Conservation (phyloP, 2,888 invertebrate genomes). For the Opisthograptis luteolata region DNA sequence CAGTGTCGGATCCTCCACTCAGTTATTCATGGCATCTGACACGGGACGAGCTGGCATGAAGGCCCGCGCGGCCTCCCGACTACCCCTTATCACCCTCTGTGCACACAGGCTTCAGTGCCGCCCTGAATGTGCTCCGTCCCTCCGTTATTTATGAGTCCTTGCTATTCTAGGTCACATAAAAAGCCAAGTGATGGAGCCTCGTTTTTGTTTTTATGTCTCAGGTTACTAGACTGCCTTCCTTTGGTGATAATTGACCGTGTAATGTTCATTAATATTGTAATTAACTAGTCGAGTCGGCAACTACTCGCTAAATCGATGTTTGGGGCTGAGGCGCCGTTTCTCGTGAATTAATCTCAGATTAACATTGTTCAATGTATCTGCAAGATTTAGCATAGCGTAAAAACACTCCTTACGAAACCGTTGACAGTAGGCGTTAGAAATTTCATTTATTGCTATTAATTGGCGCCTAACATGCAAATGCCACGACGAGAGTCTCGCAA, state of each 20-base stretch:
- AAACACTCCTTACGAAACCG: slow-evolving; percentile 8
- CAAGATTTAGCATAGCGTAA: background rate
- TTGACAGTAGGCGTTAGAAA: slow-evolving; percentile 16
- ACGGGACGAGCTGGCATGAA: slow-evolving; percentile 36
- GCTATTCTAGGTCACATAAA: slow-evolving; percentile 40
- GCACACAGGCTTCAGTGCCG: slow-evolving; percentile 62
- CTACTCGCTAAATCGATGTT: slow-evolving; percentile 7
- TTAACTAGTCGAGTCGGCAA: background rate
- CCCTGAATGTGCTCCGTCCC: slow-evolving; percentile 55
- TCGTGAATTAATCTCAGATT: background rate
- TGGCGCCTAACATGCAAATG: slow-evolving; percentile 24
- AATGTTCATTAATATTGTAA: slow-evolving; percentile 15
- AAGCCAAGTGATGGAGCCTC: slow-evolving; percentile 13
- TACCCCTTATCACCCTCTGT: slow-evolving; percentile 58
- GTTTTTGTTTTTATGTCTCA: slow-evolving; percentile 9
- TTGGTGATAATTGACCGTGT: slow-evolving; percentile 12
- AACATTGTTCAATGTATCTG: background rate
- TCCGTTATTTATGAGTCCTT: slow-evolving; percentile 49
- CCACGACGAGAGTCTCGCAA: slow-evolving; percentile 14
- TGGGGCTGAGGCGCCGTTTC: background rate
- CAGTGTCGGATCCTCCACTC: slow-evolving; percentile 56
- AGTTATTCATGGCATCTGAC: slow-evolving; percentile 68
- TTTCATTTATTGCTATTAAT: slow-evolving; percentile 25
- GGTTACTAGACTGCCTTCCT: slow-evolving; percentile 9
- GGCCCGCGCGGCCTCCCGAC: slow-evolving; percentile 40